Base-by-base conservation (phyloP, 2,888 invertebrate species). In the Nezara viridula region DNA sequence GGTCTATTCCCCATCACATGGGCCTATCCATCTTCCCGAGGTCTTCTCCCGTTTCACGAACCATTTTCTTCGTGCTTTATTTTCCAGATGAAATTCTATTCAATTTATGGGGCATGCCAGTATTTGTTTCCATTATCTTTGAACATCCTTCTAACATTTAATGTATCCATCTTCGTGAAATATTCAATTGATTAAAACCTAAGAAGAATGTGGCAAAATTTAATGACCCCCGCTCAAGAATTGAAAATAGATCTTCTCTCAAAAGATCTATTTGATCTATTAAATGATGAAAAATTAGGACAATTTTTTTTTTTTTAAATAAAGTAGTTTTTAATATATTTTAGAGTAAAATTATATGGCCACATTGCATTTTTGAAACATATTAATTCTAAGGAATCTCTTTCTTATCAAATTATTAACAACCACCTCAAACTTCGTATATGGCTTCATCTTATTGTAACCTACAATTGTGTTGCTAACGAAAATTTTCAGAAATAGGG, bases 31-130 rank as follows among this genome's bases (percentile, higher is more conserved):
- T 73, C 66, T 73, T 73, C 19, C 37, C 9, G 21, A 37, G 66
- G 37, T 37, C 66, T 73, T 19, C 66, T 73, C 66, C 37, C 2
- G 32, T 73, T 32, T 73, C 66, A 73, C 32, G 19, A 73, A 73
- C 66, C 66, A 73, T 73, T 73, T 73, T 73, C 66, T 73, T 73
- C 66, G 7, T 73, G 32, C 66, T 73, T 73, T 73, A 37, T 73
- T 73, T 73, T 37, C 19, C 37, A 73, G 37, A 73, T 73, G 37
- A 73, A 73, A 37, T 37, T 37, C 37, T 37, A 73, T 73, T 73
- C 19, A 37, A 73, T 73, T 21, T 73, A 73, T 73, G 19, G 37
- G 19, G 7, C 19, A 19, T 19, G 37, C 9, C 37, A 24, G 27
- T 60, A 73, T 73, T 37, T 27, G 5, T 73, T 73, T 32, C 37